Conservation (phyloP, 2,888 invertebrate genomes). For the Venusia cambrica region DNA sequence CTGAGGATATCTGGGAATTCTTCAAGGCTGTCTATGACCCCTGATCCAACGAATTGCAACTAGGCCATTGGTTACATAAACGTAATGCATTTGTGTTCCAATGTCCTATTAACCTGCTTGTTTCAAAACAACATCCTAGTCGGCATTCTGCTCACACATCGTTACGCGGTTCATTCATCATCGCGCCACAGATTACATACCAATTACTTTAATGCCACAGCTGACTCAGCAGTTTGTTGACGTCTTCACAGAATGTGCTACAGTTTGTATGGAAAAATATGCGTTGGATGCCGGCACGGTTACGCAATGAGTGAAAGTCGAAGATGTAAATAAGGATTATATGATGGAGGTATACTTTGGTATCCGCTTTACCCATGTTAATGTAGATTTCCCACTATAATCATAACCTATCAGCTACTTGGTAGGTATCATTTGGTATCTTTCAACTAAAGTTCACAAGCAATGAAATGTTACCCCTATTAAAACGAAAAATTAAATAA, state of each 20-base stretch:
- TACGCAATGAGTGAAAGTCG: constrained; percentile 37
- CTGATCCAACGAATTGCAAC: background rate
- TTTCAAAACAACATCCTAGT: constrained; percentile 17
- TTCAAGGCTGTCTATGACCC: too few species aligned
- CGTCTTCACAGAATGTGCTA: too few species aligned
- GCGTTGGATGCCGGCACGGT: constrained; percentile 17
- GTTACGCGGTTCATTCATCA: constrained; percentile 18
- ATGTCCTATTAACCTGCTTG: constrained; percentile 6
- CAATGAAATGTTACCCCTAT: too few species aligned
- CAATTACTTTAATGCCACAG: constrained; percentile 11
- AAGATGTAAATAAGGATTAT: constrained; percentile 33
- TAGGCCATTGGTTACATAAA: constrained; percentile 4
- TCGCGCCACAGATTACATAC: constrained; percentile 7
- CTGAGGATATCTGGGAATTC: too few species aligned
- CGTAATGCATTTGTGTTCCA: constrained; percentile 8
- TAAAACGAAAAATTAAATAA: too few species aligned
- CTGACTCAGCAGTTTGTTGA: constrained; percentile 7
- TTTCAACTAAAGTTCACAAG: too few species aligned
- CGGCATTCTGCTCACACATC: constrained; percentile 10
- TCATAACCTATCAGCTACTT: too few species aligned
- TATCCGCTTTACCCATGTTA: constrained; percentile 29
- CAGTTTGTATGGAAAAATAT: background rate
- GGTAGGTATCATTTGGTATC: too few species aligned
- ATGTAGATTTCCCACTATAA: constrained; percentile 22
- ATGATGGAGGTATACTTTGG: constrained; percentile 18